Percentiles rank a stretch among this genome's conserved stretches.
phyloP scores from a whole-genome alignment of 92 coral and sea anemone genomes.

The Phenganax stokvisi region DNA sequence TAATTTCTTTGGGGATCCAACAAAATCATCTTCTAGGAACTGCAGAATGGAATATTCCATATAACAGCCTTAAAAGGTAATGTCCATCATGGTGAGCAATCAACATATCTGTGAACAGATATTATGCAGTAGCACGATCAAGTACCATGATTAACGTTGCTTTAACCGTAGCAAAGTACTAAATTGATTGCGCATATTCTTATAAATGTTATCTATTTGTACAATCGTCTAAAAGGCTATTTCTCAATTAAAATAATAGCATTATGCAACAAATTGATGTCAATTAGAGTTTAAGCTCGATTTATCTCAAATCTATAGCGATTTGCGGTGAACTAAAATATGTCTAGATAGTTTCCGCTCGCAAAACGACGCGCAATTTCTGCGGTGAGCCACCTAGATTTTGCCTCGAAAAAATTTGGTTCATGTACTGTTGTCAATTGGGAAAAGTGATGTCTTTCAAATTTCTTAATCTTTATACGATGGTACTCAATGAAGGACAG shows the following conservation, averaged over 20 bases:
- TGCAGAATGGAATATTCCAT: background rate
- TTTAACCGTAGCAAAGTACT: no score
- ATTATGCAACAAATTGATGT: background rate
- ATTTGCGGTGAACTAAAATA: conserved; percentile 5
- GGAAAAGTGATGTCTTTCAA: background rate
- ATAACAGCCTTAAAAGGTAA: background rate
- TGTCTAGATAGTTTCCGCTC: background rate
- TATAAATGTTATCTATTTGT: background rate
- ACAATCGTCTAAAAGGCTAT: background rate
- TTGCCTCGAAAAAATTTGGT: background rate
- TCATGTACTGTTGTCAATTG: background rate
- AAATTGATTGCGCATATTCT: no score
- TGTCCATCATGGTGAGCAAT: no score
- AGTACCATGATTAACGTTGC: no score
- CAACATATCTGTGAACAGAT: no score
- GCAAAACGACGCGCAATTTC: background rate
- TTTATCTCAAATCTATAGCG: background rate
- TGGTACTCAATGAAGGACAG: no score
- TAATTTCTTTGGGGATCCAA: no score
- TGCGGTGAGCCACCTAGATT: conserved; percentile 1
- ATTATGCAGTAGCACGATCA: no score
- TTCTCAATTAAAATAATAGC: conserved; percentile 6
- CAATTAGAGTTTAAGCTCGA: background rate
- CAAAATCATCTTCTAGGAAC: no score
- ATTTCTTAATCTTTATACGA: no score